Conservation (phyloP, 1,140 invertebrate species). For the Sycophila sp. region DNA sequence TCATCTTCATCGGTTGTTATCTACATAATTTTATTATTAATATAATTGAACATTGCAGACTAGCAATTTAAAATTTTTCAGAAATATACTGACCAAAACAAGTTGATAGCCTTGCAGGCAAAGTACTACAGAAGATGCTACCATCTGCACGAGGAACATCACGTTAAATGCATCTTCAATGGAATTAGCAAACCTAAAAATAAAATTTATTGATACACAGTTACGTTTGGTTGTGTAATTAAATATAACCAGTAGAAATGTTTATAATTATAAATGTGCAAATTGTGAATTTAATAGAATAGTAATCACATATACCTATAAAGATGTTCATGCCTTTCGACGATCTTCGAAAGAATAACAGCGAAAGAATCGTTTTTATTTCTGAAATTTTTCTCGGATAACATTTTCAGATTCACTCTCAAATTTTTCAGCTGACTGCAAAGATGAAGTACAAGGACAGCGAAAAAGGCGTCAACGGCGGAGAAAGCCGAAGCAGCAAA, state of each 20-base stretch:
- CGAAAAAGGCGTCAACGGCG: constrained; percentile 63
- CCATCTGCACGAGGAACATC: constrained; percentile 48
- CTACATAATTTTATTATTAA: not conserved
- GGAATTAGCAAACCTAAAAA: constrained; percentile 49
- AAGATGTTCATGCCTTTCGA: constrained; percentile 38
- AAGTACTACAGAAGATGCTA: constrained; percentile 43
- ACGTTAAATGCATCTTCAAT: constrained; percentile 58
- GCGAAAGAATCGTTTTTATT: not conserved
- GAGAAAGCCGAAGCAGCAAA: constrained; percentile 60
- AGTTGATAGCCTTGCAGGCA: constrained; percentile 48
- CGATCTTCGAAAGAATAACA: constrained; percentile 4
- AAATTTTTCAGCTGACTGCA: constrained; percentile 60
- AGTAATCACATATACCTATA: too few relatives aligned
- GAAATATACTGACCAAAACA: too few relatives aligned
- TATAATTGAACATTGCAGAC: too few relatives aligned
- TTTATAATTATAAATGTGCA: not conserved
- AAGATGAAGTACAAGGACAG: constrained; percentile 63
- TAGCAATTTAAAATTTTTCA: too few relatives aligned
- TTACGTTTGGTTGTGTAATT: not conserved
- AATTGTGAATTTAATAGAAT: too few relatives aligned
- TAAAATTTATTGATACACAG: constrained; percentile 39
- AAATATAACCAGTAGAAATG: not conserved
- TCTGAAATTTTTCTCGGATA: not conserved
- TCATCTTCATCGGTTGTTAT: constrained; percentile 1
- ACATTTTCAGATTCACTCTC: not conserved